phyloP scores from a whole-genome alignment of 2,797 vertebrate species.

The Glyptemys insculpta region DNA sequence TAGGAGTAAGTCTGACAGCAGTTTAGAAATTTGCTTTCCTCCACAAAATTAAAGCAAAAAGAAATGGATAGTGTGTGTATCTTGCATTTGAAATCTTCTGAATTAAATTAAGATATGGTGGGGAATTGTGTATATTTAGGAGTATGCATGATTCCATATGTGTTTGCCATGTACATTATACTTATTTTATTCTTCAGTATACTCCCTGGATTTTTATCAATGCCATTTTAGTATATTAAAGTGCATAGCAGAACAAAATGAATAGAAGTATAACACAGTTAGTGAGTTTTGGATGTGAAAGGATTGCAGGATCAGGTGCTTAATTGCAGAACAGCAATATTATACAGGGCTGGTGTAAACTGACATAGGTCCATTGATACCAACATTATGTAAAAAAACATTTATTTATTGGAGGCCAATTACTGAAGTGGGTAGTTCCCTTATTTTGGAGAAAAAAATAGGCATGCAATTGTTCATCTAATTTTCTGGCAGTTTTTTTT shows the following conservation, averaged over 20 bases:
- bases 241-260: background rate
- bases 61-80: background rate
- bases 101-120: background rate
- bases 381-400: background rate
- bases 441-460: conserved; percentile 9
- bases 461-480: background rate
- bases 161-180: background rate
- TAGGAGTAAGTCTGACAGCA: background rate
- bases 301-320: background rate
- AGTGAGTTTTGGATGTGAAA: conserved; percentile 6
- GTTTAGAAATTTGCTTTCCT: background rate
- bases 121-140: background rate
- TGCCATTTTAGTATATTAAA: background rate
- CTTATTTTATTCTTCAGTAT: background rate
- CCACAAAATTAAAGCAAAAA: background rate
- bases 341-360: background rate
- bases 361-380: background rate
- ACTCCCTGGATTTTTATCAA: background rate
- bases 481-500: background rate
- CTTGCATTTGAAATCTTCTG: background rate
- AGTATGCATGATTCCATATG: background rate
- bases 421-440: background rate
- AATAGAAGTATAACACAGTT: background rate
- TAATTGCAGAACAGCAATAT: accelerated
- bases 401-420: background rate